Percentiles rank a stretch among this genome's conserved stretches.
phyloP scores from a whole-genome alignment of 2,888 invertebrate genomes.

The Scaptomyza cyrtandrae region DNA sequence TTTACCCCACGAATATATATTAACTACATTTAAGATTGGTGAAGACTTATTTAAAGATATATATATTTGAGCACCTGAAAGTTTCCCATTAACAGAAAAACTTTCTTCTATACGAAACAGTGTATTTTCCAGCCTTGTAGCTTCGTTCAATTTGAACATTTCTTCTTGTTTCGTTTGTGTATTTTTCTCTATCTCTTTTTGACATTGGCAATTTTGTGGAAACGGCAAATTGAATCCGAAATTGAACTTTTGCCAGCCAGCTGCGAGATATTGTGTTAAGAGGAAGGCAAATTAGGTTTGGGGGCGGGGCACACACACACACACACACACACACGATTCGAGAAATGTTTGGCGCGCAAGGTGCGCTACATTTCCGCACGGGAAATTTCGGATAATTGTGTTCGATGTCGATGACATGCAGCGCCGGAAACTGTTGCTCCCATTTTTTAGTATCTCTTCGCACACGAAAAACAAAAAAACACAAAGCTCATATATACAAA shows the following conservation, averaged over 20 bases:
- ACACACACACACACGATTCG: conserved; percentile 6
- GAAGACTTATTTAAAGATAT: neutral
- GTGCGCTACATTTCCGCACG: conserved; percentile 61
- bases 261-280: neutral
- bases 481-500: neutral
- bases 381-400: conserved; percentile 76
- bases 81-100: neutral
- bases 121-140: neutral
- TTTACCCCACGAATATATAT: neutral
- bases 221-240: conserved; percentile 77
- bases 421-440: conserved; percentile 65
- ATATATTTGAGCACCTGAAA: neutral
- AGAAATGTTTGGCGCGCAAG: conserved; percentile 45
- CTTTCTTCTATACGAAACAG: neutral
- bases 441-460: conserved; percentile 1
- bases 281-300: neutral
- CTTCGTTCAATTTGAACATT: neutral
- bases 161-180: neutral
- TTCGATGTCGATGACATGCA: conserved; percentile 72
- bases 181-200: conserved; percentile 4
- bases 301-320: neutral
- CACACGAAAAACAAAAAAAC: neutral
- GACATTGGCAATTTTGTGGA: conserved; percentile 53
- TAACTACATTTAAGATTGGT: neutral
- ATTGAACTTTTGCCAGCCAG: conserved; percentile 72